Base-by-base conservation (phyloP, 2,797 vertebrate genomes). In the Falco biarmicus region DNA sequence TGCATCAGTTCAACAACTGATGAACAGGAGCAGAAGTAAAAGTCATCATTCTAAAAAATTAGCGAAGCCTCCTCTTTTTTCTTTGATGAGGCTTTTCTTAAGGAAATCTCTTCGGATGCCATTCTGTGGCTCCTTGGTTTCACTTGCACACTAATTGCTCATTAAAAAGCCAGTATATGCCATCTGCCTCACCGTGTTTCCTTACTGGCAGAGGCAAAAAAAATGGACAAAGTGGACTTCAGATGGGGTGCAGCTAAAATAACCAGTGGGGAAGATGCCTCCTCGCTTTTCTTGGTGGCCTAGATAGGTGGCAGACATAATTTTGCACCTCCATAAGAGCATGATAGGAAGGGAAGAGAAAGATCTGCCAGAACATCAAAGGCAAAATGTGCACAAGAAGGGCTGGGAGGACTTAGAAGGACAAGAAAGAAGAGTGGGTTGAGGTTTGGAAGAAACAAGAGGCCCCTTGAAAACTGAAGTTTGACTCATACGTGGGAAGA, bases 231-330 rank as follows among this genome's bases (percentile, higher is more conserved):
- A 90, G 7, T 45, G 11, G 19, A 32, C 22, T 79, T 48, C 19
- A 43, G 11, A 11, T 9, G 14, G 15, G 1, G 7, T 6, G 3
- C 37, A 73, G n/a, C 31, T 73, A 47, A 79, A 87, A 68, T 18
- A 31, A 39, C 4, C 9, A 31, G 5, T 0, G 1, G 2, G 10
- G 39, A 83, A 39, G 10, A 65, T 4, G 5, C 1, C 1, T 5
- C 10, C 4, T 5, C 18, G 11, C 19, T 81, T 91, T 89, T 64
- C 41, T 78, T 54, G 4, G 10, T 31, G 10, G 7, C 24, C 13
- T 63, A 26, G 21, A 13, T 13, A 87, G 16, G 19, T 28, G 15
- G 9, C 13, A 82, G 26, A 51, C 19, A 48, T 4, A 7, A 60
- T 50, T 60, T 68, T 24, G 9, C 77, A 17, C 28, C 25, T 53